A percentile compares a stretch with the other conserved stretches of the same genome.
Evolutionary conservation across 2,113 vertebrate genomes (phyloP).

Genomic region (Turnix velox): DNA sequence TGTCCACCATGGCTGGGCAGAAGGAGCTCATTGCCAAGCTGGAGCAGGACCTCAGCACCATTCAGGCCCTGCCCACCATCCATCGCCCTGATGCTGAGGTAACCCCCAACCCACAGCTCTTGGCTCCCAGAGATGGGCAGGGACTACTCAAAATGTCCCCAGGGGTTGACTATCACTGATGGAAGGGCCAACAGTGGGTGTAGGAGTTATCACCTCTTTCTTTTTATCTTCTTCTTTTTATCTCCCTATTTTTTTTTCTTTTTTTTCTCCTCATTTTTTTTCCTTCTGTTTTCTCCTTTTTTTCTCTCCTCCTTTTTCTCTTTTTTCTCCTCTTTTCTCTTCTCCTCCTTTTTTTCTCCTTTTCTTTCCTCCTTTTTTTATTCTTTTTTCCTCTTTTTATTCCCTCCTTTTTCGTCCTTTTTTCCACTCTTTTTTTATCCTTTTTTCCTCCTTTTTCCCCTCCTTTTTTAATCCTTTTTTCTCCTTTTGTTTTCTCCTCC

Average conservation of each 20-base stretch:
- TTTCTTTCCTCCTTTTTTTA: background rate
- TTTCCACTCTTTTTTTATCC: fast-evolving
- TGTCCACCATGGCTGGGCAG: constrained; percentile 78
- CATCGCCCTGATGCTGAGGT: constrained; percentile 87
- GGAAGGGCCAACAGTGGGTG: background rate
- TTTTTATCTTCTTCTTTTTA: no score
- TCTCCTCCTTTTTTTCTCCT: no score
- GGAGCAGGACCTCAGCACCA: constrained; percentile 93
- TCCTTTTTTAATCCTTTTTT: fast-evolving
- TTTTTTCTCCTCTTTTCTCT: background rate
- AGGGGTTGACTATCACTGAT: fast-evolving
- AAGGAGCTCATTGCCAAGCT: constrained; percentile 89
- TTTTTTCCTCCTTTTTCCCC: background rate
- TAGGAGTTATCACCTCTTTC: no score
- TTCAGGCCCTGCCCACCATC: constrained; percentile 81
- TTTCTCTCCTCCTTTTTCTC: no score
- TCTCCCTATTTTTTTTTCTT: no score
- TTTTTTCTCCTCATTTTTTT: no score
- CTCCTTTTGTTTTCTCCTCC: background rate
- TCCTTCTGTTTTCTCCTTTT: fast-evolving
- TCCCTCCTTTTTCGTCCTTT: no score
- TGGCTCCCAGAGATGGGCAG: fast-evolving
- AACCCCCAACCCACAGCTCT: fast-evolving
- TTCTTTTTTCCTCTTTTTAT: no score
- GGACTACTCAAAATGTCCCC: fast-evolving